Percentiles rank a stretch among this genome's conserved stretches.
Evolutionary conservation across 2,113 vertebrate genomes (phyloP).

Genomic region (Tetrax tetrax): DNA sequence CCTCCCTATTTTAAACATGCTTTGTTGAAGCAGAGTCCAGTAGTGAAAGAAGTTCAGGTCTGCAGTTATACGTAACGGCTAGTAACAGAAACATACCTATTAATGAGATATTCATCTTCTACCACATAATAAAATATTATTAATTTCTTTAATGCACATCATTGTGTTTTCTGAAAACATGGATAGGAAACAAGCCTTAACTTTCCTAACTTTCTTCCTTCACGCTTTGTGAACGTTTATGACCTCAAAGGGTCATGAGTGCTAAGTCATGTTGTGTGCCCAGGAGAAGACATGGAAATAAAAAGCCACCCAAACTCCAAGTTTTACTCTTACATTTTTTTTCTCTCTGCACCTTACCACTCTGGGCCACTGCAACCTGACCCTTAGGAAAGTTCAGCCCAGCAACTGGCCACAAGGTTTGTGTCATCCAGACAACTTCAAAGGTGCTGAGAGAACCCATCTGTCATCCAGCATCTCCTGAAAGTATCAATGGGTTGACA

Average conservation of each 20-base stretch:
- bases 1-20: fast-evolving
- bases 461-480: neutral
- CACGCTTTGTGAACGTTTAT: neutral
- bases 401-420: neutral
- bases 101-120: neutral
- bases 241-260: neutral
- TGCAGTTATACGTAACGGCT: neutral
- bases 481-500: neutral
- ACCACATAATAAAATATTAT: neutral
- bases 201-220: neutral
- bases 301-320: fast-evolving
- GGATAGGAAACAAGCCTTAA: neutral
- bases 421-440: neutral
- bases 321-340: neutral
- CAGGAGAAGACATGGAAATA: neutral
- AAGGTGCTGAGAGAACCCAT: neutral
- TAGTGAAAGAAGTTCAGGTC: neutral
- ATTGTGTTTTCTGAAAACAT: neutral
- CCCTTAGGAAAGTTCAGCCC: neutral
- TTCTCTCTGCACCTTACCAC: neutral
- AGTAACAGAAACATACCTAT: neutral
- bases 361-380: neutral
- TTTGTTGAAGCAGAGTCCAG: neutral
- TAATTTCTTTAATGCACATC: neutral
- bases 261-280: neutral